Evolutionary conservation across 2,888 invertebrate species (phyloP).

Genomic region (Yponomeuta cagnagella): DNA sequence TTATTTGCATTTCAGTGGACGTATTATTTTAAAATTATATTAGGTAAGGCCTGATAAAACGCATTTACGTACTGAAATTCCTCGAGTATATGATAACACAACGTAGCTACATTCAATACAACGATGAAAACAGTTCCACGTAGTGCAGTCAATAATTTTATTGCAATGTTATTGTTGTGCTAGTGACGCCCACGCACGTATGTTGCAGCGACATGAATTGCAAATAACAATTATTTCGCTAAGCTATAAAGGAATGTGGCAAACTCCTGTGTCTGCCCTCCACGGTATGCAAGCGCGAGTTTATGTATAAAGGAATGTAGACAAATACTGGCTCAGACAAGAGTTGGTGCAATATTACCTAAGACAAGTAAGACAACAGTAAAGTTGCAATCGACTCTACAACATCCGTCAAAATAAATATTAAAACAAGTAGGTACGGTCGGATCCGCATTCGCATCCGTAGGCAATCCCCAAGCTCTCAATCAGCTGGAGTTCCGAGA

Average conservation of each 20-base stretch:
- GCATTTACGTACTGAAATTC: not conserved
- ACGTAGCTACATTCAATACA: not conserved
- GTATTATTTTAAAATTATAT: not conserved
- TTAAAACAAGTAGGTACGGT: not conserved
- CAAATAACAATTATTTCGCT: not conserved
- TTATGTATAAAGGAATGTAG: no score
- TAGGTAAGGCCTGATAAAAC: not conserved
- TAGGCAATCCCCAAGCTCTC: not conserved
- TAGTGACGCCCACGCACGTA: not conserved
- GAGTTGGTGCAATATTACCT: not conserved
- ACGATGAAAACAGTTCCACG: not conserved
- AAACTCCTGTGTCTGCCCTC: not conserved
- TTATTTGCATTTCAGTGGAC: not conserved
- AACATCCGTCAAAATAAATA: not conserved
- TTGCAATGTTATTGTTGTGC: not conserved
- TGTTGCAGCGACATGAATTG: not conserved
- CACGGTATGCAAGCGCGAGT: no score
- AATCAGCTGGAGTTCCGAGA: conserved; percentile 54
- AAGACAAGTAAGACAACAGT: not conserved
- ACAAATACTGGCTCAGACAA: no score
- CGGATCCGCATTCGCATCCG: not conserved
- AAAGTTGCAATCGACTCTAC: not conserved
- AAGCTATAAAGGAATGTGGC: not conserved
- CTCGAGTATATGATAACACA: not conserved
- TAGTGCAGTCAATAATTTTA: not conserved